Evolutionary conservation across 37 sponge, comb jelly and placozoan species (phyloP), one percentile per base, ranked within the genome.

Genomic region (Agelas oroides): DNA sequence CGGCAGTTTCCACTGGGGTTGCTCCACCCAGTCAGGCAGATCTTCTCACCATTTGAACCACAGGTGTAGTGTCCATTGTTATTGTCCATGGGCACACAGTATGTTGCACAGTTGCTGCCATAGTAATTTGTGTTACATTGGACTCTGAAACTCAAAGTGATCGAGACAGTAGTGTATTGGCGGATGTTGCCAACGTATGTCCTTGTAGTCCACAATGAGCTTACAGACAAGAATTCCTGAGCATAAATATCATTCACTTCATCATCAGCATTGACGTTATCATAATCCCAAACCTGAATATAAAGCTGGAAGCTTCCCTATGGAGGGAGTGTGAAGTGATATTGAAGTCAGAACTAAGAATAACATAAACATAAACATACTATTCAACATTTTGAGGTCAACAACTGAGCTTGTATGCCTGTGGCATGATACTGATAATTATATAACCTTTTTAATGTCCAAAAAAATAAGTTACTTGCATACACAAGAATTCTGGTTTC

Each of bases 21-120:
- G 20, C 83, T 76, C 89, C 89, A 88, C 30, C 89, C 89, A 37
- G 18, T 16, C 32, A 75, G 59, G 34, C 90, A 90, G 34, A 75
- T 54, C 52, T 78, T 83, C 53, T 77, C 36, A 61, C 89, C 89
- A 33, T 79, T 78, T 1, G 53, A 21, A 11, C 73, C 80, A 65
- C 90, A 90, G 18, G 80, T 84, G 59, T 84, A 90, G 65, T 90
- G 90, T 0, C 90, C 90, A 53, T 19, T 77, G 20, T 5, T 35
- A 25, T 78, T 60, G 59, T 90, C 86, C 41, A 34, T 77, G 40
- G 31, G 17, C 21, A 59, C 69, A 79, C 90, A 90, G 61, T 76
- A 79, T 35, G 58, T 74, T 3, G 83, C 64, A 71, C 90, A 90
- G 58, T 70, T 37, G 2, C 33, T 34, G 20, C 73, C 85, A 35